Evolutionary conservation across 2,888 invertebrate species (phyloP), one percentile per base, ranked within the genome.

Genomic region (Leptopilina myrica): DNA sequence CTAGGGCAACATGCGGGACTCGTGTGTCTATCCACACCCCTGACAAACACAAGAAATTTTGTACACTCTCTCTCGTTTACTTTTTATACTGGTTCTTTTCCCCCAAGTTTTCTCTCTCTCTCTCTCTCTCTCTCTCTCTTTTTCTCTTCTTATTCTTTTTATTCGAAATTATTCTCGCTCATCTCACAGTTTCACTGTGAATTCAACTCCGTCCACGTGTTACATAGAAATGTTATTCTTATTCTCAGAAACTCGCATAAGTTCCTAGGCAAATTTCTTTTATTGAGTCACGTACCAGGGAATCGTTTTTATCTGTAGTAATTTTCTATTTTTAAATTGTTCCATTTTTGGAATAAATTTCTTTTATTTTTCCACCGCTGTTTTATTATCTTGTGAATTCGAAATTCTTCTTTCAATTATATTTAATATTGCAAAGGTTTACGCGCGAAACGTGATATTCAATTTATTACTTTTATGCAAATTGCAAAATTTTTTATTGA

Each of bases 1-100:
- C 86, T 76, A 81, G 84, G 83, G 87, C 85, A 86, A 85, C 84
- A 82, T 85, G 86, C 84, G 85, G 86, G 85, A 84, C 15, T 64
- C 33, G 46, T 46, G 49, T 76, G 65, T 64, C 49, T 76, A 20
- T 76, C 76, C 64, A 76, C 64, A 64, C 59, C 59, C 76, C 59
- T 56, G 76, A 76, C 65, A 76, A 53, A 76, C 65, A 65, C 76
- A 56, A 64, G 53, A 76, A 76, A 40, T 76, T 49, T 76, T 53
- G 40, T 40, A 56, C 73, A 73, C 73, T 26, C 33, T 73, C 73
- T 14, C 73, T 87, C 26, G 20, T 59, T 62, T 53, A 73, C 59
- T 33, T 66, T 65, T 33, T n/a, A 33, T 33, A 7, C 43, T 43
- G 43, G 43, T 43, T 43, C 43, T 43, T 43, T 43, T 43, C 1